Evolutionary conservation across 2,797 vertebrate genomes (phyloP).

Genomic region (Capromys pilorides): DNA sequence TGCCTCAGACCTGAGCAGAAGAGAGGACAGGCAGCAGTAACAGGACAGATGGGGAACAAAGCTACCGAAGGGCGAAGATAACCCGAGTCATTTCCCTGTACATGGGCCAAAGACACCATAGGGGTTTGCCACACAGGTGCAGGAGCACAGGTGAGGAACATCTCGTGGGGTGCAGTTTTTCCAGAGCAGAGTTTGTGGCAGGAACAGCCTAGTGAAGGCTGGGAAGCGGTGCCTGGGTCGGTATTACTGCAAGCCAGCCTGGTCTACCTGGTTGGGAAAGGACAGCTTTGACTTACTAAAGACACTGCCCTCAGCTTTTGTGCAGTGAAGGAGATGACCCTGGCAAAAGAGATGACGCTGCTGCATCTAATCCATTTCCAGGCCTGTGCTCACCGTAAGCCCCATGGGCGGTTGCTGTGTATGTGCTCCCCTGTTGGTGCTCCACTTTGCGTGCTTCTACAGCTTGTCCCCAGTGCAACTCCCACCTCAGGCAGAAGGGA

Average conservation of each 20-base stretch:
- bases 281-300: neutral
- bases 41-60: fast-evolving
- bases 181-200: neutral
- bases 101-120: fast-evolving
- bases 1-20: neutral
- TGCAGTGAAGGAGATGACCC: neutral
- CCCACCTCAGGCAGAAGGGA: neutral
- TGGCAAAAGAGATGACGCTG: fast-evolving
- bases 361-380: neutral
- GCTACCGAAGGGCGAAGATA: neutral
- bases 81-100: fast-evolving
- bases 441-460: neutral
- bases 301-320: neutral
- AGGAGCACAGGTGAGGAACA: neutral
- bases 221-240: fast-evolving
- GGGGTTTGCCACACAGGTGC: neutral
- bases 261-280: fast-evolving
- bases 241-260: neutral
- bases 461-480: neutral
- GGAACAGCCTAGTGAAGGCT: neutral
- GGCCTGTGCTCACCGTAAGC: neutral
- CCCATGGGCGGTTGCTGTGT: neutral
- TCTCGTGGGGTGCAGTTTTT: fast-evolving
- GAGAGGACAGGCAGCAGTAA: neutral
- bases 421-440: neutral